These are phyloP conservation scores for Nephrocerus scutellatus DNA, from an alignment of 2,888 invertebrate genomes.

Conservation along the genomic window DNA sequence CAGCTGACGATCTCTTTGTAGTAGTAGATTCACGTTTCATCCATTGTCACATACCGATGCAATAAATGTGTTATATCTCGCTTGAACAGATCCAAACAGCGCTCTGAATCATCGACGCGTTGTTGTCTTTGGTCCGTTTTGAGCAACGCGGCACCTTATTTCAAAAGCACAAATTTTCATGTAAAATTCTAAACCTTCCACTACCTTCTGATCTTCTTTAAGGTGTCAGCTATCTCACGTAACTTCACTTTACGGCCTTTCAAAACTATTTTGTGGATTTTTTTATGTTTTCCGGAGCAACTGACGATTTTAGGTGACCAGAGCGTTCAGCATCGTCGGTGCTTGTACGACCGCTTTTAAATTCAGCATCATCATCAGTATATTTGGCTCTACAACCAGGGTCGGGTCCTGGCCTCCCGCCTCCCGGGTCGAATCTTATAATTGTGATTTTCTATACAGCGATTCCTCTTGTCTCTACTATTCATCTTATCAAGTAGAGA, in stretches of 20 bases:
- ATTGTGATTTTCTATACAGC: no score
- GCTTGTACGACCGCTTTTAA: neutral
- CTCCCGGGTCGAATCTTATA: no score
- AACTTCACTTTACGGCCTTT: constrained; percentile 18
- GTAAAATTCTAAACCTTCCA: constrained; percentile 18
- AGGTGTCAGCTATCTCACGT: constrained; percentile 17
- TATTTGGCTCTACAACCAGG: neutral
- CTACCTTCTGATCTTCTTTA: constrained; percentile 16
- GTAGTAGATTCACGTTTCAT: constrained; percentile 12
- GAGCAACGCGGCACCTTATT: constrained; percentile 14
- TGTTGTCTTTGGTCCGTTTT: constrained; percentile 22
- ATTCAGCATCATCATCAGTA: neutral
- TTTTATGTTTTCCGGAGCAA: constrained; percentile 13
- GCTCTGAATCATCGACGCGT: constrained; percentile 17
- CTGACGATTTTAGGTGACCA: constrained; percentile 24
- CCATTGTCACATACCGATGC: constrained; percentile 28
- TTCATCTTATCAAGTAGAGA: no score
- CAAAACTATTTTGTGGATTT: constrained; percentile 13
- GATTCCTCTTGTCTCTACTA: no score
- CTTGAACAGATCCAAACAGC: constrained; percentile 15
- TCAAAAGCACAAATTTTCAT: constrained; percentile 17
- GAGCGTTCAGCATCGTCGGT: neutral
- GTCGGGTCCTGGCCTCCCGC: neutral
- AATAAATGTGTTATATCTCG: constrained; percentile 25
- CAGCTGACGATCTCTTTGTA: constrained; percentile 3